phyloP scores from a whole-genome alignment of 2,113 vertebrate species.

The Bufo gargarizans region DNA sequence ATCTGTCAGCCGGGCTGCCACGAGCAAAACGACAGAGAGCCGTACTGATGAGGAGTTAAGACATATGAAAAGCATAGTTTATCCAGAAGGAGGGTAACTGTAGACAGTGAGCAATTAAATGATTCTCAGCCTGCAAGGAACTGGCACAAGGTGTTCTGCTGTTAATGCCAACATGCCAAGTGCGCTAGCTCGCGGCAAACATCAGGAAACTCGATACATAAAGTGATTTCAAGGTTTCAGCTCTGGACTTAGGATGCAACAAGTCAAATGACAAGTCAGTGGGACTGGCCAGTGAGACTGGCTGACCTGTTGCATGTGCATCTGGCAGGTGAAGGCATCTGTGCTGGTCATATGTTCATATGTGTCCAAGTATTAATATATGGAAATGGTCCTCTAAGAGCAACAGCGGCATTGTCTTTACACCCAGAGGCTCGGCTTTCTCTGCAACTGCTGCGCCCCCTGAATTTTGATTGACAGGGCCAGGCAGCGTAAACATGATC shows the following conservation, averaged over 20 bases:
- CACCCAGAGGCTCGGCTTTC: too few relatives aligned
- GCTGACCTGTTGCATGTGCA: too few relatives aligned
- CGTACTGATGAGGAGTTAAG: slow-evolving; percentile 47
- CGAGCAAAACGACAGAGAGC: slow-evolving; percentile 46
- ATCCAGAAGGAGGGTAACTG: slow-evolving; percentile 43
- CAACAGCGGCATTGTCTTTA: too few relatives aligned
- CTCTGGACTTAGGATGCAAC: neutral
- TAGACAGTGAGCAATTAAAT: slow-evolving; percentile 48
- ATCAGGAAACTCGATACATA: neutral
- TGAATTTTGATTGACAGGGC: too few relatives aligned
- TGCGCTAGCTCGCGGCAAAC: neutral
- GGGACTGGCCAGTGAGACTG: too few relatives aligned
- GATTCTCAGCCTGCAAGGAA: slow-evolving; percentile 14
- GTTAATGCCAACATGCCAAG: neutral
- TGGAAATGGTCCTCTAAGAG: too few relatives aligned
- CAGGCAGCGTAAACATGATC: too few relatives aligned
- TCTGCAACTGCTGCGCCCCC: too few relatives aligned
- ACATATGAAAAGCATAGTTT: slow-evolving; percentile 53
- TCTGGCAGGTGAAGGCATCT: too few relatives aligned
- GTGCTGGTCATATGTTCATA: too few relatives aligned
- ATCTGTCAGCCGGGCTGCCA: slow-evolving; percentile 53
- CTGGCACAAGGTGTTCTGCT: slow-evolving; percentile 23
- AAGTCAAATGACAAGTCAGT: neutral
- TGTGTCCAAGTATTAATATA: too few relatives aligned
- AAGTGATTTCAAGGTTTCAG: neutral